A percentile compares a stretch with the other conserved stretches of the same genome.
Conservation (phyloP, 2,113 vertebrate genomes). For the Prunella fulvescens region DNA sequence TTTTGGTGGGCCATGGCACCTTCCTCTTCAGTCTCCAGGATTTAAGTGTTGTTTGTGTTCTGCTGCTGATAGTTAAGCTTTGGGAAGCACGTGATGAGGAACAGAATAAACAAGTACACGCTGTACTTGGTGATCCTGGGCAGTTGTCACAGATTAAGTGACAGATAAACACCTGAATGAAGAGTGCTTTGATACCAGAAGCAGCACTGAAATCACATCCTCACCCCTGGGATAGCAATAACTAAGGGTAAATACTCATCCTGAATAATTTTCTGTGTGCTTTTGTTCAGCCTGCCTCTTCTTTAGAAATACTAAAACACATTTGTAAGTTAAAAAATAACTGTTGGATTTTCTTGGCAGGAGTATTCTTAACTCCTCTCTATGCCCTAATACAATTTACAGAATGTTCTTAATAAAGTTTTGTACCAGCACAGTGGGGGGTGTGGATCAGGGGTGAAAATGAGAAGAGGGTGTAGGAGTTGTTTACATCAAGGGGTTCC, state of each 20-base stretch:
- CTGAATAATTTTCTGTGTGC: background rate
- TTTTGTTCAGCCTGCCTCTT: background rate
- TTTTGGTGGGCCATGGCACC: too few species aligned
- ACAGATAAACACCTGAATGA: background rate
- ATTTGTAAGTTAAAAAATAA: background rate
- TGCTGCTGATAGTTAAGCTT: background rate
- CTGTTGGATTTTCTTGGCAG: background rate
- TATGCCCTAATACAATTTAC: background rate
- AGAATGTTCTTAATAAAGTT: background rate
- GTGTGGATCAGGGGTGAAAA: background rate
- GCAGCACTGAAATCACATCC: background rate
- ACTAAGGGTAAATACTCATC: background rate
- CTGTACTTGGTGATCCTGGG: background rate
- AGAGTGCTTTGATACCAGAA: background rate
- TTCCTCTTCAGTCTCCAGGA: background rate
- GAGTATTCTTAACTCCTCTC: background rate
- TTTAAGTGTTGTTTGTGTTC: background rate
- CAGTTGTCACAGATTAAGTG: background rate
- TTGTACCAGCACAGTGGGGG: background rate
- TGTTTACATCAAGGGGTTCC: background rate
- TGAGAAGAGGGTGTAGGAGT: background rate
- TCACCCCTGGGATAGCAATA: background rate
- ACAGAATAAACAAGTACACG: background rate
- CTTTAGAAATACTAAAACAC: background rate
- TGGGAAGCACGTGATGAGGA: background rate